Base-by-base conservation (phyloP, 2,113 vertebrate genomes). In the Cephalophus harveyi region DNA sequence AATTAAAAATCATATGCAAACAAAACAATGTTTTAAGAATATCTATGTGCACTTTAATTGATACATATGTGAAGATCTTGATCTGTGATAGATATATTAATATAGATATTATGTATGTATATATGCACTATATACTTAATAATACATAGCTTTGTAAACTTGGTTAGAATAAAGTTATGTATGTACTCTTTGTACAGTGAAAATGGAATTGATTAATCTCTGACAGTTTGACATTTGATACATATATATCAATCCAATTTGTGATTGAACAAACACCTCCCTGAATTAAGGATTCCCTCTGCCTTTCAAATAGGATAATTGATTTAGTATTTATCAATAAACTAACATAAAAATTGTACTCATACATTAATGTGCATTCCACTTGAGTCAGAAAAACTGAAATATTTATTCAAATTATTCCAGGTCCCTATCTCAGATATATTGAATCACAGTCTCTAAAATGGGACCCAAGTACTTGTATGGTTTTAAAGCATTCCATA, bases 271-370 rank as follows among this genome's bases (percentile, higher is more conserved):
- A 81, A 78, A 27, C 2, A 43, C 2, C 33, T 59, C 50, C 7
- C 5, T 11, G 93, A 71, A 15, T 88, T 60, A 55, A 90, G 2
- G 6, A 62, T 52, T 21, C 0, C 1, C 1, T 91, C 23, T 92
- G 30, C 8, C 13, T 81, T 96, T 89, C 50, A 91, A 52, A 90
- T 95, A 55, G 30, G 55, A 6, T 76, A 46, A 60, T 16, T 95
- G 7, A 88, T 54, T 46, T 17, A 76, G 5, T 81, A 67, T 46
- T 78, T 60, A 40, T 50, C 84, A 19, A 88, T n/a, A 28, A 74
- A 40, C 9, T 78, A 5, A 81, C 17, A 33, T 55, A 50, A 16
- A 90, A 43, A 87, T 12, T 54, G 0, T 89, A 83, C 14, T 16
- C n/a, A 87, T 59, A n/a, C 4, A 59, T n/a, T 12, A 92, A 64